Conservation (phyloP, 2,888 invertebrate genomes). For the Euphydryas editha region DNA sequence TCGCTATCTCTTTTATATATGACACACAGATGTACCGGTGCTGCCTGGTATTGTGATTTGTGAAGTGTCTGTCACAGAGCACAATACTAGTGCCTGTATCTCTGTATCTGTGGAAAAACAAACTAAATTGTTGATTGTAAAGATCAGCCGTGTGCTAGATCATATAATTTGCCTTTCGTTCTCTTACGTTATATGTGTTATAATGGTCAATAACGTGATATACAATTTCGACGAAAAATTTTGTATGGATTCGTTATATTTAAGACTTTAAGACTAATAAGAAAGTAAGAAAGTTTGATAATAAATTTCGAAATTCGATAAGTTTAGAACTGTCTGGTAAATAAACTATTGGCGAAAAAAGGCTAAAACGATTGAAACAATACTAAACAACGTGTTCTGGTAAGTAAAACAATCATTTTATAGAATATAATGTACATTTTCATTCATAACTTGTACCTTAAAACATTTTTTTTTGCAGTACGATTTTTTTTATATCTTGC, state of each 20-base stretch:
- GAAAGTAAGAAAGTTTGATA: constrained; percentile 30
- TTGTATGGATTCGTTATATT: constrained; percentile 20
- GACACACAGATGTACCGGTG: constrained; percentile 26
- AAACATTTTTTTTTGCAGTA: background rate
- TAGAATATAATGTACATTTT: background rate
- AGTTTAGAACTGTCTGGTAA: constrained; percentile 7
- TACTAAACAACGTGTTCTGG: constrained; percentile 6
- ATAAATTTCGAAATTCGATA: constrained; percentile 29
- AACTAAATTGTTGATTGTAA: constrained; percentile 53
- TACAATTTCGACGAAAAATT: constrained; percentile 15
- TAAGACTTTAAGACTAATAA: constrained; percentile 18
- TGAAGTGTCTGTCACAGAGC: background rate
- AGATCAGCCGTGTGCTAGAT: constrained; percentile 64
- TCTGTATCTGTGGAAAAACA: constrained; percentile 31
- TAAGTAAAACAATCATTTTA: background rate
- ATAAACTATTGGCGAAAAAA: constrained; percentile 7
- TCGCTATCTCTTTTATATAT: constrained; percentile 35
- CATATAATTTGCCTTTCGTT: constrained; percentile 58
- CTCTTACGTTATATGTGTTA: constrained; percentile 56
- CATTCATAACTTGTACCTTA: background rate
- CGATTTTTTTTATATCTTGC: background rate
- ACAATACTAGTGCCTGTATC: too few relatives aligned
- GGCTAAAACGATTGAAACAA: background rate
- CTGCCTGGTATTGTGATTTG: constrained; percentile 19
- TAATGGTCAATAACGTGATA: constrained; percentile 34